phyloP scores from a whole-genome alignment of 2,888 invertebrate species.

The Spodoptera picta region DNA sequence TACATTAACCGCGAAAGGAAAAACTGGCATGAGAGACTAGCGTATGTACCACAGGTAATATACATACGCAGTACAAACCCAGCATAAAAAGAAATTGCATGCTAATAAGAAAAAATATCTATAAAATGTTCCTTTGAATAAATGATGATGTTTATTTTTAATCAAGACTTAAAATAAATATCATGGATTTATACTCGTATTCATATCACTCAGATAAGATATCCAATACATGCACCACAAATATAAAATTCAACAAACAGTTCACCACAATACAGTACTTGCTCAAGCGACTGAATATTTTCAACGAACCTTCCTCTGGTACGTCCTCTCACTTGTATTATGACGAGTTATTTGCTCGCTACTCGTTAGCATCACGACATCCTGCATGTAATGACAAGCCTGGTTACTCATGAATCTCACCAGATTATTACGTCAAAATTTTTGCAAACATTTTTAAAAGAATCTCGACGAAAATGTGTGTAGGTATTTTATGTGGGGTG shows the following conservation, averaged over 20 bases:
- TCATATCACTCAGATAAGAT: too few species aligned
- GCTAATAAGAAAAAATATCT: too few species aligned
- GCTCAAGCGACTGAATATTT: slow-evolving; percentile 46
- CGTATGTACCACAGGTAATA: too few species aligned
- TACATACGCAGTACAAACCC: too few species aligned
- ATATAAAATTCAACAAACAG: slow-evolving; percentile 11
- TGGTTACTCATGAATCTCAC: slow-evolving; percentile 65
- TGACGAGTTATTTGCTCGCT: slow-evolving; percentile 79
- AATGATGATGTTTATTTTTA: too few species aligned
- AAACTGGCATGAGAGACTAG: too few species aligned
- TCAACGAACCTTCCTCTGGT: slow-evolving; percentile 46
- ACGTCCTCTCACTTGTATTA: slow-evolving; percentile 56
- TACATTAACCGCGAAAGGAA: too few species aligned
- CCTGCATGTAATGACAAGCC: slow-evolving; percentile 74
- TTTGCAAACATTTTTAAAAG: slow-evolving; percentile 44
- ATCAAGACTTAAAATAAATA: too few species aligned
- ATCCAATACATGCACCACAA: too few species aligned
- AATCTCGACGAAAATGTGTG: slow-evolving; percentile 25
- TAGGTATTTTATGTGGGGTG: slow-evolving; percentile 19
- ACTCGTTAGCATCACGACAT: slow-evolving; percentile 79
- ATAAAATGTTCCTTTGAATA: too few species aligned
- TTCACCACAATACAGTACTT: slow-evolving; percentile 41
- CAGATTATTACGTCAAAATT: slow-evolving; percentile 64
- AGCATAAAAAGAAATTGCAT: too few species aligned
- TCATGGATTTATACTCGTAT: too few species aligned